These are phyloP conservation scores for Callipepla californica DNA, from an alignment of 2,113 vertebrate genomes.

Conservation along the genomic window DNA sequence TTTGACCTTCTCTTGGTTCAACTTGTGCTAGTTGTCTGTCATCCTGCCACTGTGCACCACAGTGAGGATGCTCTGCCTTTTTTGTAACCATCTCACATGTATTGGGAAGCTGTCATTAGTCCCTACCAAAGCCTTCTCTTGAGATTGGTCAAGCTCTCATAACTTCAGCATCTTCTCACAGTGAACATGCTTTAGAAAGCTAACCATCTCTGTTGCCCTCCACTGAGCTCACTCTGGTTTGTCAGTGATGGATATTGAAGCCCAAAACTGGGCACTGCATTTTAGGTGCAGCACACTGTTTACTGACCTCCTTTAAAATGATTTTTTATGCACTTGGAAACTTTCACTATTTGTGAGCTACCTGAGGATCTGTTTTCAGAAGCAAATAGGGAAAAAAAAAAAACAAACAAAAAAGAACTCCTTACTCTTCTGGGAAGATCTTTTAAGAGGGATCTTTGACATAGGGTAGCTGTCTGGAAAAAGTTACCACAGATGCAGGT, in stretches of 20 bases:
- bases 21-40: fast-evolving
- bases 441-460: background rate
- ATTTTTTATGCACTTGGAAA: background rate
- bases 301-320: background rate
- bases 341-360: background rate
- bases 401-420: no score
- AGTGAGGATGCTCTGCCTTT: background rate
- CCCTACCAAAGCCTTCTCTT: background rate
- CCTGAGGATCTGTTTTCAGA: background rate
- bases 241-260: background rate
- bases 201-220: background rate
- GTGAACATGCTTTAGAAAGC: background rate
- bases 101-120: background rate
- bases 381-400: background rate
- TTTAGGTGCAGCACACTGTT: background rate
- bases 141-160: background rate
- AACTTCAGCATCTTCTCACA: background rate
- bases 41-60: fast-evolving
- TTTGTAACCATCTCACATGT: background rate
- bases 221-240: background rate
- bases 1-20: background rate
- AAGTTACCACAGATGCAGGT: background rate
- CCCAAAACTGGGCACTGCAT: background rate
- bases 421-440: background rate
- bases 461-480: background rate